Percentiles rank a stretch among this genome's conserved stretches.
Conservation (phyloP, 2,888 invertebrate genomes). For the Lithophane leautieri region DNA sequence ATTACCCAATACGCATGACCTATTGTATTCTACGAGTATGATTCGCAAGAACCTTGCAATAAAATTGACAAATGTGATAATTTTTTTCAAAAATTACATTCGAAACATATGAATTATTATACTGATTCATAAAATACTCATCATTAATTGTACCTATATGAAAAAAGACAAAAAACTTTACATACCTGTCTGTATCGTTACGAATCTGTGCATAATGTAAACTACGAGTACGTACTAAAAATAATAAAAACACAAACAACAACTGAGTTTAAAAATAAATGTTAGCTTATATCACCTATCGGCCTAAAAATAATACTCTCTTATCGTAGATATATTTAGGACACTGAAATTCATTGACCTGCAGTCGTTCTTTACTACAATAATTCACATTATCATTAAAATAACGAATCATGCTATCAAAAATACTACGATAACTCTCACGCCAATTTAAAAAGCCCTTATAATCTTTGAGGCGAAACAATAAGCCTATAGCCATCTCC, state of each 20-base stretch:
- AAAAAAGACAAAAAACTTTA: not conserved
- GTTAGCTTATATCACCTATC: slow-evolving; percentile 2
- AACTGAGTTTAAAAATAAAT: slow-evolving; percentile 26
- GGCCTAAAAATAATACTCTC: slow-evolving; percentile 6
- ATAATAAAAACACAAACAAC: slow-evolving; percentile 21
- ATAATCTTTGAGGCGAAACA: not conserved
- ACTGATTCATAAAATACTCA: not conserved
- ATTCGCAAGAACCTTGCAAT: not conserved
- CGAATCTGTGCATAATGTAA: not conserved
- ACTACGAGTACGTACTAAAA: slow-evolving; percentile 11
- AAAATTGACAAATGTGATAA: accelerated
- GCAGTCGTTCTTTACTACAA: not conserved
- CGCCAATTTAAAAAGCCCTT: slow-evolving; percentile 33
- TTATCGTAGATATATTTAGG: slow-evolving; percentile 30
- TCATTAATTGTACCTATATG: not conserved
- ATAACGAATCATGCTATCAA: slow-evolving; percentile 40
- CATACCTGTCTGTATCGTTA: not conserved
- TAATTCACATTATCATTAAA: slow-evolving; percentile 24
- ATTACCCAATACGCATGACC: not conserved
- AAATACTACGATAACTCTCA: slow-evolving; percentile 35
- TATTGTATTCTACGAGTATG: not conserved
- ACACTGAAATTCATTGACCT: slow-evolving; percentile 46
- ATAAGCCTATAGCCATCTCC: slow-evolving; percentile 22
- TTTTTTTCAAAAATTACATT: not conserved
- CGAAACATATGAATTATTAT: too few species aligned